A percentile compares a stretch with the other conserved stretches of the same genome.
Evolutionary conservation across 2,888 invertebrate species (phyloP).

Genomic region (Nemurella pictetii): DNA sequence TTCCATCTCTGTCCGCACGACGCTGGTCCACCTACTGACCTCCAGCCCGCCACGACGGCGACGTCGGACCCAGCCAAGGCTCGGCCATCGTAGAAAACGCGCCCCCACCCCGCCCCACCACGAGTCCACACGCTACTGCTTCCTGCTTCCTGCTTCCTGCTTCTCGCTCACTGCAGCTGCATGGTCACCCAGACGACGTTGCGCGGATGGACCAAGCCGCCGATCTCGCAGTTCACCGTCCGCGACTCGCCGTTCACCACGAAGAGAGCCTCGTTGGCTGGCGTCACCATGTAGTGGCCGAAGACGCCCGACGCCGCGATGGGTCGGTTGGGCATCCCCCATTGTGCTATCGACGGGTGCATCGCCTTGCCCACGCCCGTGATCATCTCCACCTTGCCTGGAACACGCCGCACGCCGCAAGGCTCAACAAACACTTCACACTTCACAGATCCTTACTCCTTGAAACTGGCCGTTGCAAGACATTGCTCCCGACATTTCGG

Average conservation of each 20-base stretch:
- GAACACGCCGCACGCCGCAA: too few relatives aligned
- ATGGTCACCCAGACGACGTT: conserved; percentile 67
- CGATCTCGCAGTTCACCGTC: conserved; percentile 75
- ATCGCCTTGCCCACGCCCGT: conserved; percentile 70
- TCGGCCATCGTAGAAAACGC: too few relatives aligned
- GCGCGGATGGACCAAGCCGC: conserved; percentile 66
- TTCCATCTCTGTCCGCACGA: neutral
- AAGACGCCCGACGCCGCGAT: conserved; percentile 70
- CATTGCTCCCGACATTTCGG: too few relatives aligned
- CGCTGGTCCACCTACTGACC: too few relatives aligned
- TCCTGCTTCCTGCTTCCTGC: too few relatives aligned
- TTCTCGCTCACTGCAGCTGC: conserved; percentile 58
- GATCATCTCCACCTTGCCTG: conserved; percentile 75
- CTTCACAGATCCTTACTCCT: too few relatives aligned
- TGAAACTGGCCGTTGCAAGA: too few relatives aligned
- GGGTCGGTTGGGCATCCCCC: conserved; percentile 67
- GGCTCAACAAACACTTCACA: too few relatives aligned
- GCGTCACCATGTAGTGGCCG: conserved; percentile 72
- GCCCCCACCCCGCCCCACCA: too few relatives aligned
- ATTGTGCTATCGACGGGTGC: conserved; percentile 59
- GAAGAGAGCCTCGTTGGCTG: conserved; percentile 69
- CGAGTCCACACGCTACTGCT: too few relatives aligned
- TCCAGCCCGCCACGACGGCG: too few relatives aligned
- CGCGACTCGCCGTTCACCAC: conserved; percentile 71
- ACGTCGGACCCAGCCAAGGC: too few relatives aligned